Conservation (phyloP, 2,888 invertebrate species). For the Crocallis elinguaria region DNA sequence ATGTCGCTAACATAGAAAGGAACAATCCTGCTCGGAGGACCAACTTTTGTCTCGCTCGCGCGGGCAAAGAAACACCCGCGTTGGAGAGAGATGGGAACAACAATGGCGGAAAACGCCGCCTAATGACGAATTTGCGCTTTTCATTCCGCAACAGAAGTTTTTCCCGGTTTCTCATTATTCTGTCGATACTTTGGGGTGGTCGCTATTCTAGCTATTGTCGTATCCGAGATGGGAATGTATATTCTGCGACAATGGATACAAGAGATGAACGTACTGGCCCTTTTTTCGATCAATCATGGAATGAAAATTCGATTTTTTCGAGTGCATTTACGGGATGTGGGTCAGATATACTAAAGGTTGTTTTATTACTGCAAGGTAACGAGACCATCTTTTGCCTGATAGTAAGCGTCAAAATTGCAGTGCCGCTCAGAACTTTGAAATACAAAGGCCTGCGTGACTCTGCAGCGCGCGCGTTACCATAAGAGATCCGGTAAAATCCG, state of each 20-base stretch:
- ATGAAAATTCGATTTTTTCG: constrained; percentile 25
- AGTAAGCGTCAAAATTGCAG: too few relatives aligned
- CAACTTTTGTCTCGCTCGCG: constrained; percentile 68
- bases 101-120: constrained; percentile 83
- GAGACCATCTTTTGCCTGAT: too few relatives aligned
- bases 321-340: background rate
- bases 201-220: constrained; percentile 70
- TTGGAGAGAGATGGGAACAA: constrained; percentile 63
- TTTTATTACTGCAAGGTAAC: too few relatives aligned
- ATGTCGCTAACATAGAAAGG: constrained; percentile 85
- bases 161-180: constrained; percentile 83
- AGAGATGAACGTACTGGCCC: constrained; percentile 50
- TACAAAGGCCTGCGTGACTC: too few relatives aligned
- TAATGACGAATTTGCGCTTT: constrained; percentile 86
- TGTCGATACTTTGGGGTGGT: constrained; percentile 79
- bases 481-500: too few relatives aligned
- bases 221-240: constrained; percentile 73
- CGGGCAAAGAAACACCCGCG: constrained; percentile 41
- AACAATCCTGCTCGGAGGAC: constrained; percentile 82
- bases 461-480: too few relatives aligned
- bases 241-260: constrained; percentile 62
- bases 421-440: too few relatives aligned
- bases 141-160: constrained; percentile 85
- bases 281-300: constrained; percentile 32
- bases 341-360: too few relatives aligned